These are phyloP conservation scores for Dasyornis broadbenti DNA, from an alignment of 2,113 vertebrate species.

Conservation along the genomic window DNA sequence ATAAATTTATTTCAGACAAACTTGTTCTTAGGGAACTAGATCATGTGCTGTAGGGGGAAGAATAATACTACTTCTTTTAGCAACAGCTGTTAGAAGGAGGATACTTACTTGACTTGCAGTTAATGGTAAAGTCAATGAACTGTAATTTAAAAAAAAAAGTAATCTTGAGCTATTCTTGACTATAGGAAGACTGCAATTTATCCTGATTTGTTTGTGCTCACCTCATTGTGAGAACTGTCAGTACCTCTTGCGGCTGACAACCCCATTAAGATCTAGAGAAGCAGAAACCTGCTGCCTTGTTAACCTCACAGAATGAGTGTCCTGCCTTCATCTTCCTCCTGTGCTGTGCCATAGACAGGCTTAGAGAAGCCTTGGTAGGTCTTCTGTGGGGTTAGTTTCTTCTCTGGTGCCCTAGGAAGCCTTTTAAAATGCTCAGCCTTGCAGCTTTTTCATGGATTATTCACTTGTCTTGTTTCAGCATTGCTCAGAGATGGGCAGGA, in stretches of 20 bases:
- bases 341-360: neutral
- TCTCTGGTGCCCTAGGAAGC: neutral
- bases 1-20: neutral
- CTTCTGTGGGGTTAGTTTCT: fast-evolving
- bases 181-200: neutral
- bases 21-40: neutral
- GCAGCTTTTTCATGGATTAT: neutral
- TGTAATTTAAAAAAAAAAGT: neutral
- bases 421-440: neutral
- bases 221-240: neutral
- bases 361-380: neutral
- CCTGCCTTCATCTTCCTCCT: neutral
- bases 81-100: neutral
- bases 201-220: neutral
- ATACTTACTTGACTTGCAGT: neutral
- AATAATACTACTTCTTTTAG: neutral
- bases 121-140: neutral
- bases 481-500: neutral
- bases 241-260: neutral
- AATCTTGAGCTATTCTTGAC: neutral
- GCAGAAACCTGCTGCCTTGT: neutral
- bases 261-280: neutral
- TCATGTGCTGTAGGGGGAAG: neutral
- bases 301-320: neutral
- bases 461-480: neutral